These are phyloP conservation scores for Patagioenas fasciata DNA, from an alignment of 2,113 vertebrate species.

Conservation along the genomic window DNA sequence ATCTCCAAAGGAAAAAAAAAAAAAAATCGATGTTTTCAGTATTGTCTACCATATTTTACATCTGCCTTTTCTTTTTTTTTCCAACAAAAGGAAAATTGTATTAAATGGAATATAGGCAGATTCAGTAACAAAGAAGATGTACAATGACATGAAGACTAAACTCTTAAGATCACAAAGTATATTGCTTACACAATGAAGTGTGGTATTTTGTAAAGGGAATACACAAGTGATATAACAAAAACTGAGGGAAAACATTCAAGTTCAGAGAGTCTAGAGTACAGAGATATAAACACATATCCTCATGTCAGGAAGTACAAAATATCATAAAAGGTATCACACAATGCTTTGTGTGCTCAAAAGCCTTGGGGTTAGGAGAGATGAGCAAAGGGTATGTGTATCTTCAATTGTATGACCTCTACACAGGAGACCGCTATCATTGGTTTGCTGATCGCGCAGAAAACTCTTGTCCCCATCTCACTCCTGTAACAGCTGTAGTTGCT, in stretches of 20 bases:
- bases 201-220: neutral
- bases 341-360: neutral
- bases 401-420: neutral
- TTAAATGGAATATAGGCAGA: neutral
- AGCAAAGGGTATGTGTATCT: neutral
- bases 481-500: neutral
- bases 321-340: neutral
- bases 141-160: neutral
- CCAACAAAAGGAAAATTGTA: neutral
- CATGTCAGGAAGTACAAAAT: neutral
- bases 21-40: neutral
- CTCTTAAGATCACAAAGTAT: neutral
- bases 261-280: neutral
- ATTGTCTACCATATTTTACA: neutral
- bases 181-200: neutral
- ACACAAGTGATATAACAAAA: neutral
- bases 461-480: accelerated
- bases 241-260: neutral
- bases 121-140: neutral
- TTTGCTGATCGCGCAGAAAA: neutral
- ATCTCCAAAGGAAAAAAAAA: neutral
- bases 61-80: neutral
- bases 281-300: neutral
- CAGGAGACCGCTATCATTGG: neutral
- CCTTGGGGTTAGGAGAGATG: neutral